Percentiles rank a stretch among this genome's conserved stretches.
Evolutionary conservation across 2,888 invertebrate species (phyloP).

Genomic region (Cacoxenus indagator): DNA sequence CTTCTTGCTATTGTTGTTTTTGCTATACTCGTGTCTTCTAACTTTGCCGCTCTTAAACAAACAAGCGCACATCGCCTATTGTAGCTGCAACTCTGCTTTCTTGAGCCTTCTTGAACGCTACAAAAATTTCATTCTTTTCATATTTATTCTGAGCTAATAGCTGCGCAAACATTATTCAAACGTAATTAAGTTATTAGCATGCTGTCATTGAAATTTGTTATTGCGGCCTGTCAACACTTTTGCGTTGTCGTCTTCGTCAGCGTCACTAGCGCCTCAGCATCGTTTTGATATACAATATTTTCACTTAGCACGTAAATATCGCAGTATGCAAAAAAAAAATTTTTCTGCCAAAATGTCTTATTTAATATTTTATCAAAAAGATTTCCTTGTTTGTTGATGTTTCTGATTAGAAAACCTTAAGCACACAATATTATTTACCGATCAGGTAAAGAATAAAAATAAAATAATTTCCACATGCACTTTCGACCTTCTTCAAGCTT

Average conservation of each 20-base stretch:
- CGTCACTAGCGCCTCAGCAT: not conserved
- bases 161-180: constrained; percentile 15
- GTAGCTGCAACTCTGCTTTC: not conserved
- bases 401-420: not conserved
- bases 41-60: not conserved
- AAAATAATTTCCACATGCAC: not conserved
- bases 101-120: not conserved
- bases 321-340: not conserved
- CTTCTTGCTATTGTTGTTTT: not conserved
- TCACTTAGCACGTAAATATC: not conserved
- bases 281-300: not conserved
- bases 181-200: constrained; percentile 19
- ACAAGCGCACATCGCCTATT: not conserved
- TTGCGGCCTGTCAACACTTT: not conserved
- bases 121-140: not conserved
- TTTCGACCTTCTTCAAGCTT: not conserved
- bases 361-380: not conserved
- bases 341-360: not conserved
- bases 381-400: not conserved
- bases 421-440: not conserved
- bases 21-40: too few species aligned
- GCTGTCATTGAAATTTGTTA: not conserved
- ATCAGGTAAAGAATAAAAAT: too few species aligned
- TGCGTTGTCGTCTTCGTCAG: not conserved
- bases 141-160: constrained; percentile 6